phyloP scores from a whole-genome alignment of 2,888 invertebrate genomes.

The Lithophane socia region DNA sequence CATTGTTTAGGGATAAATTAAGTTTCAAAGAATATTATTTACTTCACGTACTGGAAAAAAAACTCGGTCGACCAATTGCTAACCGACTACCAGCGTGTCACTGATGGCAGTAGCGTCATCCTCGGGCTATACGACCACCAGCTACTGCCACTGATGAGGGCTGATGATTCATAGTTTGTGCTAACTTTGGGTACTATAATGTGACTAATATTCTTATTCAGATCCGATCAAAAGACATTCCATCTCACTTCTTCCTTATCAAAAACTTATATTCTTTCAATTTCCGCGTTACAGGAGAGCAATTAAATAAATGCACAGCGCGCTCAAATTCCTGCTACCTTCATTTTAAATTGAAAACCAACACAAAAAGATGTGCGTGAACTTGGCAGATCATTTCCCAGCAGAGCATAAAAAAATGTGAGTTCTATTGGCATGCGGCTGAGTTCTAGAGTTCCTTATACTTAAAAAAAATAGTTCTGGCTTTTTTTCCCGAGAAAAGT shows the following conservation, averaged over 20 bases:
- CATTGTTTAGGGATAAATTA: conserved; percentile 17
- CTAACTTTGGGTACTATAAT: no score
- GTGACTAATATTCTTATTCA: not conserved
- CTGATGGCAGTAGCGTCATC: not conserved
- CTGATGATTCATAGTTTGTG: no score
- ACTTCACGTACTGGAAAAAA: not conserved
- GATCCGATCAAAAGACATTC: not conserved
- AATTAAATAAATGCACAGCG: conserved; percentile 20
- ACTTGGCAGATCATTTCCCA: no score
- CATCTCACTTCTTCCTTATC: no score
- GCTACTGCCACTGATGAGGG: not conserved
- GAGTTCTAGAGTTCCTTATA: no score
- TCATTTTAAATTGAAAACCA: conserved; percentile 46
- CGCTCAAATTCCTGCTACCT: conserved; percentile 1
- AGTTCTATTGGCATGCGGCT: no score
- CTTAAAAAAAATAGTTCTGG: no score
- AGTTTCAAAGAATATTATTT: not conserved
- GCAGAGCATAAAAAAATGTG: no score
- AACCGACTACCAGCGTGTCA: not conserved
- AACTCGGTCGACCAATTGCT: not conserved
- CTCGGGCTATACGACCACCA: not conserved
- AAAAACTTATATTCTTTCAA: not conserved
- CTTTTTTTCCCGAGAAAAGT: no score
- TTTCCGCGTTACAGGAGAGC: not conserved
- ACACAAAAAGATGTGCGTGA: no score